Evolutionary conservation across 2,113 vertebrate genomes (phyloP).

Genomic region (Eira barbara): DNA sequence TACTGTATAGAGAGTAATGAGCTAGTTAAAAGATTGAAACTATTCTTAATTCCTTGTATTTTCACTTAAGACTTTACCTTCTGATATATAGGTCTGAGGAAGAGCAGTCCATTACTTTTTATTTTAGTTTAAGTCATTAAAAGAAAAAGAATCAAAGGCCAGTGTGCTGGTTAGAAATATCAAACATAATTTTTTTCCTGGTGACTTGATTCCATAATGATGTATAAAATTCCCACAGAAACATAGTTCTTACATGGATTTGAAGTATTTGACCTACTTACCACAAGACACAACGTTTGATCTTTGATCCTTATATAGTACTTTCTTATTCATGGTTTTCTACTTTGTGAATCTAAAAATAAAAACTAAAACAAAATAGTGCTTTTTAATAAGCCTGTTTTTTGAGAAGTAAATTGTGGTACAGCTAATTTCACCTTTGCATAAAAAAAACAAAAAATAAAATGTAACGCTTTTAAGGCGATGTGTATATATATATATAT

Average conservation of each 20-base stretch:
- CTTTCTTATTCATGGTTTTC: slow-evolving; percentile 24
- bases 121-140: not conserved
- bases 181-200: not conserved
- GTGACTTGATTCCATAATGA: not conserved
- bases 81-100: not conserved
- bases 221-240: not conserved
- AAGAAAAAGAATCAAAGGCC: not conserved
- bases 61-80: not conserved
- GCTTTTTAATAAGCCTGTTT: not conserved
- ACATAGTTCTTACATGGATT: not conserved
- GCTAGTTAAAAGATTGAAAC: not conserved
- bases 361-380: not conserved
- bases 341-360: slow-evolving; percentile 1
- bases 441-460: not conserved
- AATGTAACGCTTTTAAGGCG: not conserved
- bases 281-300: not conserved
- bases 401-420: not conserved
- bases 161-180: not conserved
- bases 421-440: not conserved
- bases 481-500: not conserved
- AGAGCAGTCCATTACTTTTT: not conserved
- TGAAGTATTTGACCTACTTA: slow-evolving; percentile 10
- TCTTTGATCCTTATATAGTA: not conserved
- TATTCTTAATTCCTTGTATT: not conserved
- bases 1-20: not conserved